These are phyloP conservation scores for Halocynthia aurantium DNA, from an alignment of 23 tunicate genomes.

Conservation along the genomic window DNA sequence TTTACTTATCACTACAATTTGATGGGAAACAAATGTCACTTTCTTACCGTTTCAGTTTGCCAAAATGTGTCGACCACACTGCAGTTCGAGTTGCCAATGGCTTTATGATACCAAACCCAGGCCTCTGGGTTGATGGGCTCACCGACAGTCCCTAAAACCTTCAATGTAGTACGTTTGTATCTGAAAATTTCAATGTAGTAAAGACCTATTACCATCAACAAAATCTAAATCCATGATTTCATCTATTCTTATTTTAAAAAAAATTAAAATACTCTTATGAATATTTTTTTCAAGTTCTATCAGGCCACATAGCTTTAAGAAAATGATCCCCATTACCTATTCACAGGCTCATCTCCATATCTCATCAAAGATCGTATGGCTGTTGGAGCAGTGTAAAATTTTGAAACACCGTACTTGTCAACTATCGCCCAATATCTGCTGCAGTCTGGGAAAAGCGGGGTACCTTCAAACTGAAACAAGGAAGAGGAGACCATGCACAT, in stretches of 20 bases:
- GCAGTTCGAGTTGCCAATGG: constrained; percentile 71
- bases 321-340: constrained; percentile 29
- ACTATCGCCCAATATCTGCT: constrained; percentile 87
- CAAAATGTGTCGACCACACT: constrained; percentile 93
- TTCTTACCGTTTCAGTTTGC: constrained; percentile 97
- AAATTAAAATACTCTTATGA: too few species aligned
- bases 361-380: constrained; percentile 91
- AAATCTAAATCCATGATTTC: too few species aligned
- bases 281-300: too few species aligned
- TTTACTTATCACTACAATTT: background rate
- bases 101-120: constrained; percentile 85
- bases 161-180: constrained; percentile 44
- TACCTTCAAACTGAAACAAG: constrained; percentile 69
- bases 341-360: constrained; percentile 71
- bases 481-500: background rate
- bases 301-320: background rate
- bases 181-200: constrained; percentile 7
- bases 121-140: constrained; percentile 94
- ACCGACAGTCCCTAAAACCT: constrained; percentile 87
- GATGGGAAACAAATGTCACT: background rate
- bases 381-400: constrained; percentile 97
- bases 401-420: constrained; percentile 81
- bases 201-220: too few species aligned
- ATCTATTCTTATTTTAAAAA: too few species aligned
- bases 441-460: constrained; percentile 85